Conservation (phyloP, 92 coral and sea anemone genomes). For the Siderastrea siderea region DNA sequence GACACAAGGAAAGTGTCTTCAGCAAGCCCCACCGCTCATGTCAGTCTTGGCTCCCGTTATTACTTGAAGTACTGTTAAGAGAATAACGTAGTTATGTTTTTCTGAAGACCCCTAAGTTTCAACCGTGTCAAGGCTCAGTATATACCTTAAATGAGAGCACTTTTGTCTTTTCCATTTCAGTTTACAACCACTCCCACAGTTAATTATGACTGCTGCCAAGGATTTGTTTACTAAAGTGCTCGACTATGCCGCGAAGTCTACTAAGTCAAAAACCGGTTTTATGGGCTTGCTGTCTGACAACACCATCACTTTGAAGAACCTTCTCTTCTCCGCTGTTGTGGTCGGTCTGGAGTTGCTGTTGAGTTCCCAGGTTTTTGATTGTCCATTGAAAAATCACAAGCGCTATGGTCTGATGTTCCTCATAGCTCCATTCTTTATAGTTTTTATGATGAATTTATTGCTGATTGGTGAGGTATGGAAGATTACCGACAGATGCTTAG, state of each 20-base stretch:
- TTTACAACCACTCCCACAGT: neutral
- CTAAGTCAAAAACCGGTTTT: constrained; percentile 6
- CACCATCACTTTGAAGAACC: constrained; percentile 44
- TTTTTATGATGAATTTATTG: constrained; percentile 35
- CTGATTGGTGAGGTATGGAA: constrained; percentile 32
- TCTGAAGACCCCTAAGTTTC: too few species aligned
- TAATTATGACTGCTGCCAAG: neutral
- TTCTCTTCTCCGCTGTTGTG: constrained; percentile 24
- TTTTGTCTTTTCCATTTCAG: neutral
- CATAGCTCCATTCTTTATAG: constrained; percentile 31
- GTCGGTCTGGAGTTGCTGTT: constrained; percentile 38
- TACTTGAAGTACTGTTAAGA: too few species aligned
- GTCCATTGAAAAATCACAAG: constrained; percentile 36
- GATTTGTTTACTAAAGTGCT: neutral
- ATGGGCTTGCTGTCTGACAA: constrained; percentile 45
- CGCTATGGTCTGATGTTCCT: constrained; percentile 39
- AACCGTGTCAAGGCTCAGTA: too few species aligned
- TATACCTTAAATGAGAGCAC: neutral
- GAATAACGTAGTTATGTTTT: too few species aligned
- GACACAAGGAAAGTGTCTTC: too few species aligned
- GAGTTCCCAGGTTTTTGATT: constrained; percentile 26
- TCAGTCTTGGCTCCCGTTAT: too few species aligned
- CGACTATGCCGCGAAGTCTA: neutral
- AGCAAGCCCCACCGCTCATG: too few species aligned
- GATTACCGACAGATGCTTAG: constrained; percentile 26